Percentiles rank a stretch among this genome's conserved stretches.
Evolutionary conservation across 2,113 vertebrate genomes (phyloP).

Genomic region (Crocuta crocuta): DNA sequence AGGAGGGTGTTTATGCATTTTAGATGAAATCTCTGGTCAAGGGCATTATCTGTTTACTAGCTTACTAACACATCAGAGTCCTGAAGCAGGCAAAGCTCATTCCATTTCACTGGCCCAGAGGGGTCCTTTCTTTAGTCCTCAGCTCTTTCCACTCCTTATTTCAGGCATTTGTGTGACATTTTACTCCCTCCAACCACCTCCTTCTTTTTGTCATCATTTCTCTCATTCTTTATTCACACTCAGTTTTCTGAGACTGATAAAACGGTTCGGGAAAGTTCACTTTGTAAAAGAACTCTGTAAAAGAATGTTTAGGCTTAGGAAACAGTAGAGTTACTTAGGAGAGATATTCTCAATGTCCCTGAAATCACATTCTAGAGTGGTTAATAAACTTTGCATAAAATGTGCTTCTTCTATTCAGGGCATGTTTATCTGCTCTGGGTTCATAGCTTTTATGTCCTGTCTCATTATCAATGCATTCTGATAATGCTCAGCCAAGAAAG

Average conservation of each 20-base stretch:
- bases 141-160: background rate
- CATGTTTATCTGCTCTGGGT: constrained; percentile 3
- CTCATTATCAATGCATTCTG: constrained; percentile 6
- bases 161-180: background rate
- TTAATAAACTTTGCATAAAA: constrained; percentile 38
- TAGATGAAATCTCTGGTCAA: background rate
- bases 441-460: background rate
- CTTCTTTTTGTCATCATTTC: background rate
- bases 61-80: background rate
- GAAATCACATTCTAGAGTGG: background rate
- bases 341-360: background rate
- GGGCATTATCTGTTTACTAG: background rate
- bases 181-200: background rate
- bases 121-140: background rate
- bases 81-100: background rate
- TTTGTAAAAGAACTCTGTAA: background rate
- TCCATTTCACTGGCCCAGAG: background rate
- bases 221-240: background rate
- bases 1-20: background rate
- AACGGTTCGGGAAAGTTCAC: background rate
- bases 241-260: constrained; percentile 13
- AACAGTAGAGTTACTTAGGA: background rate
- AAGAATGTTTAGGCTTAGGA: background rate
- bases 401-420: background rate
- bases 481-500: constrained; percentile 2